A percentile compares a stretch with the other conserved stretches of the same genome.
phyloP scores from a whole-genome alignment of 2,888 invertebrate species.

The Stenotaenia linearis region DNA sequence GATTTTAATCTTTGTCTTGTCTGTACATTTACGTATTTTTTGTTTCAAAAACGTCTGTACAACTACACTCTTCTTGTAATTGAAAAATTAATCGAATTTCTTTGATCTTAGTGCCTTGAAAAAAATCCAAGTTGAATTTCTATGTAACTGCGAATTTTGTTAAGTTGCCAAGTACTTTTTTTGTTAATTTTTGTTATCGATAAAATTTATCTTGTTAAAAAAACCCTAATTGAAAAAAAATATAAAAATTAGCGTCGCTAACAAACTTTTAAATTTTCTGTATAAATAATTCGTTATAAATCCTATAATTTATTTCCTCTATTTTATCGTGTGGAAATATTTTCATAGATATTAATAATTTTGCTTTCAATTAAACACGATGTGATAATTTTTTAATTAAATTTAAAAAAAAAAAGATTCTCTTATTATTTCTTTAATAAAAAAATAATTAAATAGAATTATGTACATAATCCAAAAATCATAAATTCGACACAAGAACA shows the following conservation, averaged over 20 bases:
- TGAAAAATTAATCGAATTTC: no score
- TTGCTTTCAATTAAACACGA: background rate
- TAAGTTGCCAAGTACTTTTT: no score
- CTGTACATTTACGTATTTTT: background rate
- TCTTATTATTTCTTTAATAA: background rate
- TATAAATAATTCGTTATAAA: no score
- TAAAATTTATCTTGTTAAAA: no score
- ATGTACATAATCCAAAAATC: background rate
- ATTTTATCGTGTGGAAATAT: no score
- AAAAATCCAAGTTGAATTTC: background rate
- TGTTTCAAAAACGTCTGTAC: background rate
- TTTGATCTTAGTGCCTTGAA: background rate
- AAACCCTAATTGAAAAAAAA: no score
- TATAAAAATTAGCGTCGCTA: no score
- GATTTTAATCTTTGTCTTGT: background rate
- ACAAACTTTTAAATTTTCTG: no score
- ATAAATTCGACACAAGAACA: constrained; percentile 6
- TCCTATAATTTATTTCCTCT: background rate
- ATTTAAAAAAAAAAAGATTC: no score
- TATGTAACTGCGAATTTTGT: no score
- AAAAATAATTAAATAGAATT: background rate
- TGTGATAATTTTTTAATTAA: background rate
- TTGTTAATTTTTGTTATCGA: no score
- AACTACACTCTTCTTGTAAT: background rate
- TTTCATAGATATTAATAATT: background rate